Evolutionary conservation across 2,888 invertebrate species (phyloP).

Genomic region (Capitulum mitella): DNA sequence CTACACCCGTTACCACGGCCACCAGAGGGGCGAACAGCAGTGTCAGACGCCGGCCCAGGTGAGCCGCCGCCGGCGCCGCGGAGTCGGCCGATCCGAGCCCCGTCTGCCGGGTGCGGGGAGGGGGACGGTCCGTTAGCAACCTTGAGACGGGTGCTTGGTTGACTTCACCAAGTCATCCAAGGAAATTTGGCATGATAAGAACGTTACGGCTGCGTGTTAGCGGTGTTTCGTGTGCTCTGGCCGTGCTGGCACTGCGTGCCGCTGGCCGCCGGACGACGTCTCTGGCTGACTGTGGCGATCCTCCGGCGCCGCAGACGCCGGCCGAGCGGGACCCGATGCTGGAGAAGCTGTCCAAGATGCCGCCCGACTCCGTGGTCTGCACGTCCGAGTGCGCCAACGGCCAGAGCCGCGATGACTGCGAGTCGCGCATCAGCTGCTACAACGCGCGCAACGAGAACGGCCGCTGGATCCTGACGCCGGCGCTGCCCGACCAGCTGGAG

Average conservation of each 20-base stretch:
- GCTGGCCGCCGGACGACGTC: background rate
- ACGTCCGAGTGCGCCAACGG: constrained; percentile 9
- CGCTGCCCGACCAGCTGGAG: constrained; percentile 1
- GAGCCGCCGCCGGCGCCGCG: background rate
- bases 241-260: no score
- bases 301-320: constrained; percentile 13
- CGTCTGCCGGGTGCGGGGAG: no score
- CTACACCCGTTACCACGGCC: constrained; percentile 29
- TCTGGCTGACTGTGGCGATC: background rate
- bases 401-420: background rate
- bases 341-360: constrained; percentile 17
- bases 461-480: constrained; percentile 17
- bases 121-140: no score
- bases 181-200: no score
- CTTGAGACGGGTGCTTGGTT: no score
- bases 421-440: constrained; percentile 6
- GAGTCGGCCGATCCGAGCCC: no score
- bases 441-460: constrained; percentile 19
- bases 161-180: no score
- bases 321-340: constrained; percentile 12
- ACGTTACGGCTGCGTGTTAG: background rate
- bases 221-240: background rate
- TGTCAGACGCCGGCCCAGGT: constrained; percentile 21
- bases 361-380: constrained; percentile 11
- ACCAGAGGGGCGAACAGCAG: constrained; percentile 18